These are phyloP conservation scores for Penelope pileata DNA, from an alignment of 2,113 vertebrate genomes.

Conservation along the genomic window DNA sequence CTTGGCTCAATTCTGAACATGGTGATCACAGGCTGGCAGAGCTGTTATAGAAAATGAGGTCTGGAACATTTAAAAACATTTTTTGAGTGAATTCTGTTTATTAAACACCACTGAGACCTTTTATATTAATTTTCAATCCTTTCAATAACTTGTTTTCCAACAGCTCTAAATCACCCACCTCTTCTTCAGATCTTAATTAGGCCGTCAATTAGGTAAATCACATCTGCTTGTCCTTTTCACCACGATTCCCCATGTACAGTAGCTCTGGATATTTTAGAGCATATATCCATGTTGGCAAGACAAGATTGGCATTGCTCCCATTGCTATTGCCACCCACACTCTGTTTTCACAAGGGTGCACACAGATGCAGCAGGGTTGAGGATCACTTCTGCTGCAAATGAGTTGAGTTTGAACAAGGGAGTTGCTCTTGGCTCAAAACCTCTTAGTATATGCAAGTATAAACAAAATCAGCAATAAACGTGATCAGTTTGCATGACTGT, in stretches of 20 bases:
- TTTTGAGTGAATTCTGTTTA: slow-evolving; percentile 58
- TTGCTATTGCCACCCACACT: slow-evolving; percentile 47
- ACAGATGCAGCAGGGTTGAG: slow-evolving; percentile 56
- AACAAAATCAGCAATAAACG: slow-evolving; percentile 68
- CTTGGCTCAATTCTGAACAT: background rate
- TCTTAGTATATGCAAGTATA: slow-evolving; percentile 15
- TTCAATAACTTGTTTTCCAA: slow-evolving; percentile 70
- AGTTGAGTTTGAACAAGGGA: slow-evolving; percentile 59
- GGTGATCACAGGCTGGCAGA: slow-evolving; percentile 39
- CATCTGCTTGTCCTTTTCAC: slow-evolving; percentile 70
- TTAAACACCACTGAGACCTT: slow-evolving; percentile 63
- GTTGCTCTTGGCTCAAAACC: slow-evolving; percentile 67
- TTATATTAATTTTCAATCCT: slow-evolving; percentile 63
- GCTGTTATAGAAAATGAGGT: slow-evolving; percentile 41
- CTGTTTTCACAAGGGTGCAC: slow-evolving; percentile 16
- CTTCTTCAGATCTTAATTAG: slow-evolving; percentile 70
- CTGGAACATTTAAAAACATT: slow-evolving; percentile 51
- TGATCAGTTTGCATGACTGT: slow-evolving; percentile 51
- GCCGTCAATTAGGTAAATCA: slow-evolving; percentile 66
- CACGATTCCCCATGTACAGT: background rate
- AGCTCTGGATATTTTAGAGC: slow-evolving; percentile 53
- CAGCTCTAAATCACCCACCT: slow-evolving; percentile 65
- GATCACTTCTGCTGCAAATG: slow-evolving; percentile 66
- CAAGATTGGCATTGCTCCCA: slow-evolving; percentile 50
- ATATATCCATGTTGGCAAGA: slow-evolving; percentile 34